Conservation (phyloP, 2,797 vertebrate genomes). For the Pogoniulus pusillus region DNA sequence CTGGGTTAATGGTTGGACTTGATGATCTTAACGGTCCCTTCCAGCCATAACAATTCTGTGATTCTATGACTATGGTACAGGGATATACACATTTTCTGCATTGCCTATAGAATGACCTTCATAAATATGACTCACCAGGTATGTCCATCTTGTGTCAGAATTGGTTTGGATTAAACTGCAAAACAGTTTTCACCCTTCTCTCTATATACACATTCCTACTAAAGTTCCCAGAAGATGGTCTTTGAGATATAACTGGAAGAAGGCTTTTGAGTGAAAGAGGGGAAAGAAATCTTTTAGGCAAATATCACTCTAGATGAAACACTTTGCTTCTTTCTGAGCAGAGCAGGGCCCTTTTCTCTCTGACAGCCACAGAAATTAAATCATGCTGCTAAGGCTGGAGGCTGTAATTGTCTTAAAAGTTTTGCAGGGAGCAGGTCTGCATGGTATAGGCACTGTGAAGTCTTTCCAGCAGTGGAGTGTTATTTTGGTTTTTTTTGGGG, state of each 20-base stretch:
- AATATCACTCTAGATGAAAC: slow-evolving; percentile 54
- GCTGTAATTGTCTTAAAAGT: slow-evolving; percentile 21
- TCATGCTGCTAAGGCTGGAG: neutral
- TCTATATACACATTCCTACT: neutral
- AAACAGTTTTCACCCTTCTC: neutral
- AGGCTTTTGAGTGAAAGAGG: neutral
- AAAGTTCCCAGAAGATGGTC: slow-evolving; percentile 28
- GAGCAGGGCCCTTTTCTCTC: neutral
- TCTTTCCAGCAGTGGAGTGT: neutral
- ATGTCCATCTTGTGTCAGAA: neutral
- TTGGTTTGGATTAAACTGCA: neutral
- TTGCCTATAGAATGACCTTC: neutral
- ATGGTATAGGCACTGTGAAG: neutral
- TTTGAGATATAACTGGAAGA: neutral
- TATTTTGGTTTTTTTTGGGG: neutral
- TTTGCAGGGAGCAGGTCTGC: neutral
- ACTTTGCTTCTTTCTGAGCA: neutral
- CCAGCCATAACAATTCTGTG: too few species aligned
- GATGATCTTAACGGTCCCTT: too few species aligned
- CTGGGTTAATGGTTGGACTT: too few species aligned
- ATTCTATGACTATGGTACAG: neutral
- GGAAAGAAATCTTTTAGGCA: slow-evolving; percentile 52
- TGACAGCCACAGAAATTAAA: slow-evolving; percentile 27
- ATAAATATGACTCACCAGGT: neutral
- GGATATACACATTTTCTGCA: neutral